Base-by-base conservation (phyloP, 2,113 vertebrate genomes). In the Pomatostomus ruficeps region DNA sequence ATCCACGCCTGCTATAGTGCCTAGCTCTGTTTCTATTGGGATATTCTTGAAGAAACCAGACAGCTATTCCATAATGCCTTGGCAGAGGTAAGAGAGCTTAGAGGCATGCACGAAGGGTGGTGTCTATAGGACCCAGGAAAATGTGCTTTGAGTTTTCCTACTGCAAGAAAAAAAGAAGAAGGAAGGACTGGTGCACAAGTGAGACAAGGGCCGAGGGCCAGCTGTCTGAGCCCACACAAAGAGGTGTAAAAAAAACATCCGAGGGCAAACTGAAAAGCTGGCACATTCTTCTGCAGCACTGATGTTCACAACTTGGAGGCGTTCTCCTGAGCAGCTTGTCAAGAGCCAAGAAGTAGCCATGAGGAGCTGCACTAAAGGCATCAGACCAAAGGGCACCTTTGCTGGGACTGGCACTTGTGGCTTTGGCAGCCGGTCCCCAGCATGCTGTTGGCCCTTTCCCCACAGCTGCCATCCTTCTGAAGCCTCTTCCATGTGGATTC, bases 381-480 rank as follows among this genome's bases (percentile, higher is more conserved):
- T 12, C 11, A 0, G 6, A 66, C 62, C 9, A 23, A 85, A 62
- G 35, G 67, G n/a, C 4, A 2, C 15, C 62, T 46, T 48, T 85
- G 31, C 62, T 68, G 31, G 31, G 28, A 40, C 25, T 24, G 28
- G n/a, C 14, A n/a, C 20, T 48, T 65, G 7, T 38, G 16, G 28
- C 31, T 57, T 18, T 22, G 66, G 31, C 11, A 52, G 11, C 25
- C 2, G 1, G 40, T 28, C 22, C 10, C 42, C 42, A 68, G 2
- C 49, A 8, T 0, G 0, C 17, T 17, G n/a, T 29, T 0, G 3
- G 36, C 29, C 59, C 33, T 5, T 68, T 82, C 57, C 25, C 28
- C 25, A 45, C 3, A 43, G 8, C 2, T 22, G 23, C 23, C 0
- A 0, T 65, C 58, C 79, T 55, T 2, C 1, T 33, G 11, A 70